Base-by-base conservation (phyloP, 2,888 invertebrate species). In the Phalangium opilio region DNA sequence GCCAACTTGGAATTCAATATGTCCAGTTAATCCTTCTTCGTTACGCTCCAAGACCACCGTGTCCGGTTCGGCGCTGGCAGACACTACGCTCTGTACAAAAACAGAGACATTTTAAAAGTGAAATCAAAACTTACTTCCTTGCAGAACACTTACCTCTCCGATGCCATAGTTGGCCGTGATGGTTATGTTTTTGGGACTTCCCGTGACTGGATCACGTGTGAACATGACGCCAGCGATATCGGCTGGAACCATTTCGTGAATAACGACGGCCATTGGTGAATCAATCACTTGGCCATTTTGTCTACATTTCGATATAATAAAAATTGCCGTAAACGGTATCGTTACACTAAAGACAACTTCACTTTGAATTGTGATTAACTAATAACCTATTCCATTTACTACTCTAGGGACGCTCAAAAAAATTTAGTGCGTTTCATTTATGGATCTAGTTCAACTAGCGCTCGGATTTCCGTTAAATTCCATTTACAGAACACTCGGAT, bases 131-230 rank as follows among this genome's bases (percentile, higher is more conserved):
- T n/a, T n/a, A n/a, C n/a, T n/a, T n/a, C n/a, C n/a, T n/a, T n/a
- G n/a, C n/a, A n/a, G n/a, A n/a, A 27, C 8, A 7, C 27, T n/a
- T 48, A 53, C 53, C 48, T 58, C 80, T 48, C 86, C 86, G 1
- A 85, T 70, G 1, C 86, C 87, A 63, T 76, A 82, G 66, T 83
- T 83, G 3, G 84, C 79, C 10, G 83, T 82, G 55, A 89, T 72
- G 11, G 79, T 69, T 52, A 86, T 71, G 36, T 72, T 62, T 3
- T 73, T 68, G 0, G 81, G 78, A 65, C 81, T 77, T 0, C 78
- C 79, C 11, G 74, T 75, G 2, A 75, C 72, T 0, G 87, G 86
- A 63, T 86, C 79, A 17, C 78, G 71, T 0, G 86, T 82, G 67
- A 87, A 87, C 64, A 87, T 65, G 2, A 86, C 85, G 4, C 87